phyloP scores from a whole-genome alignment of 2,113 vertebrate genomes.

The Neolamprologus sp. region DNA sequence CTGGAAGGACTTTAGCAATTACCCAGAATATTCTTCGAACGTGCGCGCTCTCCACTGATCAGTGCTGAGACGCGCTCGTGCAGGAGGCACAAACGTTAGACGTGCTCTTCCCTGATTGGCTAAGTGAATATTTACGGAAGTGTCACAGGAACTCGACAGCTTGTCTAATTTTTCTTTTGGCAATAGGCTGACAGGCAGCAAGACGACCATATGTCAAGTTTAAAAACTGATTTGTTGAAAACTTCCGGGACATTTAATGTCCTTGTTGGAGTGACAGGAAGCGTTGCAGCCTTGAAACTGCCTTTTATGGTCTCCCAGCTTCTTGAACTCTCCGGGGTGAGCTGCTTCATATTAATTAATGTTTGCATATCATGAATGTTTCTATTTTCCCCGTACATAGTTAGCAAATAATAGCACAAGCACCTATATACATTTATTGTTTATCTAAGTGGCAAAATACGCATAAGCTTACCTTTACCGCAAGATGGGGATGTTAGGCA shows the following conservation, averaged over 20 bases:
- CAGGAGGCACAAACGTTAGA: neutral
- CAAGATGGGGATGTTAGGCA: conserved; percentile 19
- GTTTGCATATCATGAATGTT: neutral
- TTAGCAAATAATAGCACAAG: neutral
- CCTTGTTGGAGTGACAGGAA: conserved; percentile 88
- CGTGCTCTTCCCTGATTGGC: conserved; percentile 7
- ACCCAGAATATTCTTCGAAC: conserved; percentile 45
- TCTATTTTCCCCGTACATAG: neutral
- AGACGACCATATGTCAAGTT: neutral
- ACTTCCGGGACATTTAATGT: conserved; percentile 43
- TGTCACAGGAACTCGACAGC: neutral
- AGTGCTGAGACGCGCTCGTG: conserved; percentile 14
- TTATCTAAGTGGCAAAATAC: neutral
- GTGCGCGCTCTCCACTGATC: conserved; percentile 4
- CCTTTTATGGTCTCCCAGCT: conserved; percentile 76
- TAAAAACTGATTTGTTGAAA: conserved; percentile 5
- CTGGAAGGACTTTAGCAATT: neutral
- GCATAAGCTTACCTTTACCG: neutral
- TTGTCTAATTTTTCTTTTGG: neutral
- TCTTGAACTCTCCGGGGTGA: conserved; percentile 80
- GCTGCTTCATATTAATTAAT: conserved; percentile 14
- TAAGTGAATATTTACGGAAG: conserved; percentile 61
- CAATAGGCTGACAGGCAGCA: conserved; percentile 31
- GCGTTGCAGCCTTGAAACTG: conserved; percentile 88
- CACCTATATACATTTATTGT: neutral